Evolutionary conservation across 2,888 invertebrate species (phyloP), one percentile per base, ranked within the genome.

Genomic region (Drosophila crucigera): DNA sequence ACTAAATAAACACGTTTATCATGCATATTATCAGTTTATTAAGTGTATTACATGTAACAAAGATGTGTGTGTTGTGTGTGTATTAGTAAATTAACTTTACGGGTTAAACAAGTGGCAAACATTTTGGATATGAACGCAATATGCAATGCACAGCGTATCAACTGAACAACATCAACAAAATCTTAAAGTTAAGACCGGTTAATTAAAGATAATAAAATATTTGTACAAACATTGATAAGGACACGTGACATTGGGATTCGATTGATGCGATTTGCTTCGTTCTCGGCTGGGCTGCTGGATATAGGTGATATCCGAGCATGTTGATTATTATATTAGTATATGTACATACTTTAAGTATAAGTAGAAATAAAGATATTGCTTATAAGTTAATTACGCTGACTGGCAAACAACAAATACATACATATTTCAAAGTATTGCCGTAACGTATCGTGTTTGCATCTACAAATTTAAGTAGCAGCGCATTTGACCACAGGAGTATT

Each of bases 401-500:
- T 67, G 60, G 67, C 78, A 70, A 79, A 68, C 68, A 54, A 71
- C 68, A 73, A 76, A 75, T 28, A 30, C 55, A 55, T 37, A 67
- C 35, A 47, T 65, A 30, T 52, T 49, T 33, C 65, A 60, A 68
- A 49, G 35, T 33, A 59, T 59, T 65, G 50, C 11, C 9, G 14
- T 30, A 52, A 33, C 14, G n/a, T n/a, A 52, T 33, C 39, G 54
- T 59, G 31, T 52, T 62, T 37, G 56, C 35, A 30, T 69, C 50
- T 61, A 68, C 54, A 68, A 39, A 30, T 14, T 49, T 52, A 69
- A 64, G 58, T 80, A 73, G 50, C 70, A 73, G 76, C 80, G 59
- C 30, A 28, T 85, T 82, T 85, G 73, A 87, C 87, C 87, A 82
- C 84, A 74, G 83, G 83, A 88, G 83, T 88, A 89, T 89, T 88